Evolutionary conservation across 2,113 vertebrate species (phyloP), one percentile per base, ranked within the genome.

Genomic region (Amia ocellicauda): DNA sequence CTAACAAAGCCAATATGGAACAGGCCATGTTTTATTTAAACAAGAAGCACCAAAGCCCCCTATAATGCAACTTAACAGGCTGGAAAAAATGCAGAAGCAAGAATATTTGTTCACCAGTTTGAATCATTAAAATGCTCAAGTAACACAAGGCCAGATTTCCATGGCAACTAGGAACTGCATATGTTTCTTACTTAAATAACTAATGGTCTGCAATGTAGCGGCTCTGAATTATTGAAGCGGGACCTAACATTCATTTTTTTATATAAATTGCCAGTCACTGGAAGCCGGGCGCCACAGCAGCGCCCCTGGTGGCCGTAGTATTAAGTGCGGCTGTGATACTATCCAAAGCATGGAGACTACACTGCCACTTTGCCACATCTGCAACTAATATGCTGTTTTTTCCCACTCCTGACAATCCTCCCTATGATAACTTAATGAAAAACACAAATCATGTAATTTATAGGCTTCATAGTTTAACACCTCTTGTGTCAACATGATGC

Each of bases 401-500:
- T 20, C 14, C 9, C 4, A 28, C 62, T 61, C 3, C 41, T 56
- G 62, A 49, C 27, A 64, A 20, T 64, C n/a, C 26, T 57, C 16
- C 26, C 20, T 29, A 54, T 57, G 27, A 57, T 31, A 50, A 49
- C 41, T 50, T 36, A 58, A 57, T 58, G 43, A 31, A 45, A 64
- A 58, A 55, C 62, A 64, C 20, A 58, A 57, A 58, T 57, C 54
- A 10, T 5, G 19, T 49, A n/a, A 64, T 10, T 45, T 49, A 14
- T 36, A 47, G 43, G n/a, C 41, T 45, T 47, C 58, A 45, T 45
- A 50, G 22, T 42, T 56, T 63, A 42, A 54, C 24, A 27, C 36
- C 10, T 4, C 23, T 20, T 22, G 24, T 36, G 40, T 63, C 36
- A 56, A 27, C 17, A 42, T 55, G 51, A 54, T 63, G 22, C 23